phyloP scores from a whole-genome alignment of 2,888 invertebrate genomes.

The Agrotis segetum region DNA sequence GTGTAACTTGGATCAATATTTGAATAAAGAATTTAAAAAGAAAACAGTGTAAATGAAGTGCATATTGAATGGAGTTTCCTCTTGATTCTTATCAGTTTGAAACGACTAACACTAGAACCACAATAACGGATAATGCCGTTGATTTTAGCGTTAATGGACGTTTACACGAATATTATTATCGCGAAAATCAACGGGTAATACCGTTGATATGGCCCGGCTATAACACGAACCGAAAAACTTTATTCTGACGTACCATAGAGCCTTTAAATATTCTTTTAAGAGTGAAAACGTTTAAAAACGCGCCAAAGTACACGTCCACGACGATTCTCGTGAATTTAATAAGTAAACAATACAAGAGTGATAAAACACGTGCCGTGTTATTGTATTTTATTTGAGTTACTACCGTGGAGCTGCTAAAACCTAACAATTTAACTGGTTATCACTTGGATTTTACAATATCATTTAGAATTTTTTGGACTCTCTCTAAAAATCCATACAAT shows the following conservation, averaged over 20 bases:
- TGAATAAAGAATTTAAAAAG: no score
- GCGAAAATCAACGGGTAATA: no score
- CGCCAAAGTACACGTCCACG: constrained; percentile 10
- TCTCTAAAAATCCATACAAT: background rate
- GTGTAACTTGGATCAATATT: constrained; percentile 33
- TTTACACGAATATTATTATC: no score
- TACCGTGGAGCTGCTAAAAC: constrained; percentile 1
- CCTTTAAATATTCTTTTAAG: background rate
- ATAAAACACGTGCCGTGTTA: constrained; percentile 44
- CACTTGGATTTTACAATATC: background rate
- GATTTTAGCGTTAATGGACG: no score
- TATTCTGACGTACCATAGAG: no score
- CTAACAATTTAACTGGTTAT: background rate
- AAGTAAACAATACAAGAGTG: constrained; percentile 29
- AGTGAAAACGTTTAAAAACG: constrained; percentile 7
- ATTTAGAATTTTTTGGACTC: background rate
- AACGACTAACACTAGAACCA: no score
- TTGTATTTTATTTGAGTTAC: constrained; percentile 4
- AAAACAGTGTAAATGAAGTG: no score
- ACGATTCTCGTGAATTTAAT: constrained; percentile 26
- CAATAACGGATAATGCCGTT: no score
- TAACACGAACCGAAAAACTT: no score
- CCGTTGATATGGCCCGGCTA: no score
- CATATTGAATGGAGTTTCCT: no score
- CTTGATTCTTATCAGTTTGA: no score